A percentile compares a stretch with the other conserved stretches of the same genome.
Evolutionary conservation across 1,140 invertebrate species (phyloP).

Genomic region (Drosophila navojoa): DNA sequence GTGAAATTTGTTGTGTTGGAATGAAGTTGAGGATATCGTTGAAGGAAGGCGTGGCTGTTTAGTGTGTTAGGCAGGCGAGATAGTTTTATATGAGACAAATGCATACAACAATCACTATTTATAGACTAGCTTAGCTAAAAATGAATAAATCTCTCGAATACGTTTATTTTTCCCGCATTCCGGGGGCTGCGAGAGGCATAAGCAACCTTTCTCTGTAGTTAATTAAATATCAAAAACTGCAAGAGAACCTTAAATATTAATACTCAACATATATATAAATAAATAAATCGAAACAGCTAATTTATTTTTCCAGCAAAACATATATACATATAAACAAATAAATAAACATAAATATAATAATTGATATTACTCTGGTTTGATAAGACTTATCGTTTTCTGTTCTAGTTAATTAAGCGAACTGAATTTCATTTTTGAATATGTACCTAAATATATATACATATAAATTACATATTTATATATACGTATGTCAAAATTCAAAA

Average conservation of each 20-base stretch:
- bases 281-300: constrained; percentile 35
- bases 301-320: constrained; percentile 30
- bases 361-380: constrained; percentile 19
- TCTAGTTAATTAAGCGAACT: constrained; percentile 31
- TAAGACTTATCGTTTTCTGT: constrained; percentile 36
- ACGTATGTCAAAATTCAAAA: constrained; percentile 44
- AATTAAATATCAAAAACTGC: constrained; percentile 6
- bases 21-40: background rate
- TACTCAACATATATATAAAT: constrained; percentile 9
- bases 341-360: background rate
- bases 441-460: constrained; percentile 25
- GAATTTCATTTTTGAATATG: constrained; percentile 49
- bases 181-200: constrained; percentile 9
- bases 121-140: constrained; percentile 74
- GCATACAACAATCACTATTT: constrained; percentile 82
- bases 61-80: constrained; percentile 35
- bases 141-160: constrained; percentile 2
- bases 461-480: constrained; percentile 27
- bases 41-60: constrained; percentile 21
- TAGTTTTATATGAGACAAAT: constrained; percentile 53
- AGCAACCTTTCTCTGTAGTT: constrained; percentile 27
- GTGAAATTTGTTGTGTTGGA: constrained; percentile 24
- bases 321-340: background rate
- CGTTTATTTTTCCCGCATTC: constrained; percentile 16
- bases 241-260: background rate